phyloP scores from a whole-genome alignment of 2,113 vertebrate species.

The Oenanthe melanoleuca region DNA sequence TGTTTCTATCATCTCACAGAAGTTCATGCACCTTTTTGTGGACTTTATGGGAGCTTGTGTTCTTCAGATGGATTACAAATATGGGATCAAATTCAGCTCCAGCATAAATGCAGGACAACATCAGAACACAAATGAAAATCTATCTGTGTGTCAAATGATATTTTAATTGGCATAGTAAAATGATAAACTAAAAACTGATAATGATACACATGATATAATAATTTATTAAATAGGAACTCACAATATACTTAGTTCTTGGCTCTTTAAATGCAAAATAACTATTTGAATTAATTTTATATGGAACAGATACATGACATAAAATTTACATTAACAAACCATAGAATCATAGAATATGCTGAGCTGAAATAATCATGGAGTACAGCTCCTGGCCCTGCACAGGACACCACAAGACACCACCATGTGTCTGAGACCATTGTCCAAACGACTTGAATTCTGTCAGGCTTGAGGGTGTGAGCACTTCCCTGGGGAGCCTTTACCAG shows the following conservation, averaged over 20 bases:
- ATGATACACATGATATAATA: neutral
- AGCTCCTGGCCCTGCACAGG: neutral
- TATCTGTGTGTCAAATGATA: neutral
- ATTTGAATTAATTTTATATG: neutral
- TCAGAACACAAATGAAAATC: neutral
- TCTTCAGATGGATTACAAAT: neutral
- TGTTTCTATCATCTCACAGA: neutral
- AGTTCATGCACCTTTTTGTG: neutral
- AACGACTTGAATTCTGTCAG: neutral
- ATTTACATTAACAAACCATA: neutral
- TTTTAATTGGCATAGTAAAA: neutral
- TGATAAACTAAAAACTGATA: neutral
- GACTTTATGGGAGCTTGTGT: neutral
- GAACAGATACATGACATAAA: neutral
- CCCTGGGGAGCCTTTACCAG: neutral
- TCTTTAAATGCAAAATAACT: neutral
- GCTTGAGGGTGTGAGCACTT: neutral
- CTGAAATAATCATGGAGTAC: neutral
- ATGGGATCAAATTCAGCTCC: neutral
- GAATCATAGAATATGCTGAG: neutral
- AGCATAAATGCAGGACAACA: neutral
- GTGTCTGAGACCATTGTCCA: neutral
- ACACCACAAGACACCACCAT: neutral
- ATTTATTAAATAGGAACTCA: neutral
- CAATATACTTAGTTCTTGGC: neutral